phyloP scores from a whole-genome alignment of 2,113 vertebrate species.

The Gobius niger region DNA sequence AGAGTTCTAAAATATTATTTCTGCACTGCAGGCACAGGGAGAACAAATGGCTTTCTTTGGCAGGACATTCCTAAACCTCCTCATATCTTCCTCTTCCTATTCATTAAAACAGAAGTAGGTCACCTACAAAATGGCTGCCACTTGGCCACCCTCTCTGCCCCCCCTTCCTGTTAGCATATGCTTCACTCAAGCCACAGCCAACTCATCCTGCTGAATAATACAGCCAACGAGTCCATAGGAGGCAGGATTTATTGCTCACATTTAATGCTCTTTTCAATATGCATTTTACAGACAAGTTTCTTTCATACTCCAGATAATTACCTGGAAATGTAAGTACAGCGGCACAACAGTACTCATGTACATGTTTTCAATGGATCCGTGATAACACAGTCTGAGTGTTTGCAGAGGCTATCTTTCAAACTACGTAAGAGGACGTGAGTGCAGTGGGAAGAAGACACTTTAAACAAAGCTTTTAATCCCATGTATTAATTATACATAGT shows the following conservation, averaged over 20 bases:
- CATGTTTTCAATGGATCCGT: conserved; percentile 54
- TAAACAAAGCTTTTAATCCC: neutral
- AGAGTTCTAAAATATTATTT: conserved; percentile 43
- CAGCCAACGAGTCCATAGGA: conserved; percentile 57
- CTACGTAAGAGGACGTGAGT: conserved; percentile 9
- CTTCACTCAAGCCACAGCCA: conserved; percentile 59
- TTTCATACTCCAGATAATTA: conserved; percentile 63
- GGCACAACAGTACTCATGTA: conserved; percentile 65
- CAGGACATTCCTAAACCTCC: conserved; percentile 19
- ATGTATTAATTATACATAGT: no score
- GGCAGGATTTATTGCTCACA: conserved; percentile 57
- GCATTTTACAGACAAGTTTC: conserved; percentile 61
- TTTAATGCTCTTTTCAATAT: conserved; percentile 56
- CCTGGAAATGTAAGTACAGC: conserved; percentile 63
- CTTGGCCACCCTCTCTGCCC: conserved; percentile 60
- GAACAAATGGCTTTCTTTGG: conserved; percentile 57
- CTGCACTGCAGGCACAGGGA: conserved; percentile 30
- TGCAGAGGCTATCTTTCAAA: conserved; percentile 40
- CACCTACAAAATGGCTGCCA: conserved; percentile 68
- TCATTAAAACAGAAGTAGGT: conserved; percentile 73
- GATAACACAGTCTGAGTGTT: conserved; percentile 61
- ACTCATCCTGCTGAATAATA: conserved; percentile 62
- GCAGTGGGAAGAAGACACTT: neutral
- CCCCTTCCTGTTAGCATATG: conserved; percentile 71
- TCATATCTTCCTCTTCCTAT: conserved; percentile 34